These are phyloP conservation scores for Girardinus metallicus DNA, from an alignment of 2,797 vertebrate species.

Conservation along the genomic window DNA sequence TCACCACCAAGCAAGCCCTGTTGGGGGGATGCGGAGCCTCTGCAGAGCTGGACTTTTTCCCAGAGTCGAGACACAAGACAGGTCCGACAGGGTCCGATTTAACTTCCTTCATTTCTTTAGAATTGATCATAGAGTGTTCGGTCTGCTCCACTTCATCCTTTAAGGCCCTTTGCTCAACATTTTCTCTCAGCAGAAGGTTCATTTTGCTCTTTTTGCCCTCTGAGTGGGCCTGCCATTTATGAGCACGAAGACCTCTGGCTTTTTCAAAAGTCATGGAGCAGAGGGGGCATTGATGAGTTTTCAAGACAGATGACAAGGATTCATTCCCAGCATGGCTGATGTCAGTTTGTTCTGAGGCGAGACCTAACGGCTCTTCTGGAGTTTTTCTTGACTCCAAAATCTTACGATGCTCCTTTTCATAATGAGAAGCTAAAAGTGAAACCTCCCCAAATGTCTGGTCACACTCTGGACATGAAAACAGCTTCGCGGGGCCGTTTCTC, in stretches of 20 bases:
- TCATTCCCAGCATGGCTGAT: not conserved
- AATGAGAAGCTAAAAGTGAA: conserved; percentile 55
- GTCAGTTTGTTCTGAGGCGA: conserved; percentile 1
- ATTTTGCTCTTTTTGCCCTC: conserved; percentile 38
- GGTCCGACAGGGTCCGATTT: conserved; percentile 18
- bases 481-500: not conserved
- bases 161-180: not conserved
- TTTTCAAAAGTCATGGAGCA: conserved; percentile 78
- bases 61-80: conserved; percentile 50
- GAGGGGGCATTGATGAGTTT: conserved; percentile 69
- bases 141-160: conserved; percentile 9
- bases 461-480: conserved; percentile 58
- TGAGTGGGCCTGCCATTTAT: conserved; percentile 81
- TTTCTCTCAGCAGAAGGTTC: not conserved
- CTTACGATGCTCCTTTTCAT: conserved; percentile 51
- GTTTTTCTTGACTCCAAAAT: conserved; percentile 20
- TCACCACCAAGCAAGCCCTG: conserved; percentile 40
- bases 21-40: conserved; percentile 54
- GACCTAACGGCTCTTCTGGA: conserved; percentile 5
- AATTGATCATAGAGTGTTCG: not conserved
- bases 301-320: conserved; percentile 13
- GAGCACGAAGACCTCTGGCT: conserved; percentile 77
- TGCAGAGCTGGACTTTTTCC: conserved; percentile 52
- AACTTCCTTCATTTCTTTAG: conserved; percentile 23
- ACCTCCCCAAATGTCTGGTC: conserved; percentile 51